These are phyloP conservation scores for Anthophora plumipes DNA, from an alignment of 2,888 invertebrate genomes.

Conservation along the genomic window DNA sequence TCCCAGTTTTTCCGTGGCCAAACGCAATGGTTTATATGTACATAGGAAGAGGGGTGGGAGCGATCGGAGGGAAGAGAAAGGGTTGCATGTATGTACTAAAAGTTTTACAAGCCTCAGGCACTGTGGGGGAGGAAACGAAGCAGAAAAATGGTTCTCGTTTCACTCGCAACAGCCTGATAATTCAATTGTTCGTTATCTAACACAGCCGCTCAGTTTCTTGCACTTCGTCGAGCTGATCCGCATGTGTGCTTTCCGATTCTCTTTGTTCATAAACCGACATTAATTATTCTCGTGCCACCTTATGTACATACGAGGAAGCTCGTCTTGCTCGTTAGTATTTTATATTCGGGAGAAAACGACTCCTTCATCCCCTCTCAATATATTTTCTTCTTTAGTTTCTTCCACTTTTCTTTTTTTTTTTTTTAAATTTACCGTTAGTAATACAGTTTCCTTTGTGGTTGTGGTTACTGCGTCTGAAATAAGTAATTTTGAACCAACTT, in stretches of 20 bases:
- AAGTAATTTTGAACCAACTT: constrained; percentile 24
- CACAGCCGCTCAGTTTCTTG: constrained; percentile 41
- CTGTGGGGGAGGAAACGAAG: constrained; percentile 46
- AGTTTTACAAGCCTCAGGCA: constrained; percentile 55
- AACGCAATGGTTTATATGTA: not conserved
- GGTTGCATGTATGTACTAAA: constrained; percentile 50
- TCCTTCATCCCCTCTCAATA: not conserved
- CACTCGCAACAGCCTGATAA: constrained; percentile 62
- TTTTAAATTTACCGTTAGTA: constrained; percentile 24
- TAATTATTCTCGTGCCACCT: constrained; percentile 59
- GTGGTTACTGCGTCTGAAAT: constrained; percentile 26
- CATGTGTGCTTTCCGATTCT: constrained; percentile 54
- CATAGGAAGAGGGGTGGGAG: too few relatives aligned
- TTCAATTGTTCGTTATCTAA: constrained; percentile 58
- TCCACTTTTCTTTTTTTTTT: not conserved
- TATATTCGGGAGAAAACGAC: constrained; percentile 18
- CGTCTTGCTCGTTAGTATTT: constrained; percentile 58
- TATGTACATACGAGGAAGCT: constrained; percentile 15
- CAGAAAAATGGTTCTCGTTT: constrained; percentile 59
- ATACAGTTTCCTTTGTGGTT: constrained; percentile 42
- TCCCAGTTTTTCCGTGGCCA: constrained; percentile 41
- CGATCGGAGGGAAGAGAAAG: not conserved
- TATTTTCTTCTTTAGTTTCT: not conserved
- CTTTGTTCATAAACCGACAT: constrained; percentile 56
- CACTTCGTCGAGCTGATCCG: constrained; percentile 21